Base-by-base conservation (phyloP, 2,113 vertebrate genomes). In the Poecilia latipinna region DNA sequence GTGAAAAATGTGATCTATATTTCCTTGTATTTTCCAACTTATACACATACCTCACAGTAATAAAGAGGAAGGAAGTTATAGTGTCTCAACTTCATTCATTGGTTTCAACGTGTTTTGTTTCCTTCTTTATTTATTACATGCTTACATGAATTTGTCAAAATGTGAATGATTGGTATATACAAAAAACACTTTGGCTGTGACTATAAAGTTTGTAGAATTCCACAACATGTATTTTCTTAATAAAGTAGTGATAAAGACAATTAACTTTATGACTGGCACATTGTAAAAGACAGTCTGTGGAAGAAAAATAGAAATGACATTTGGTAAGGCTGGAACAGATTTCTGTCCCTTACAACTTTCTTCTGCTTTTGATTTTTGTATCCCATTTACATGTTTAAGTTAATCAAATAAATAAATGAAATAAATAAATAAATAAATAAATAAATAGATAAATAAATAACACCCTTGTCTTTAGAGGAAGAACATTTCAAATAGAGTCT, bases 151-250 rank as follows among this genome's bases (percentile, higher is more conserved):
- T 1, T 48, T 48, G 13, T 5, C 1, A 54, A 28, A 54, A 69
- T 62, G 48, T 61, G 24, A 42, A 57, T 19, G 12, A 6, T 44
- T 63, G 42, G 33, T 42, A 44, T 12, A 73, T 15, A 3, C 62
- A 68, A 31, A 62, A 72, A 72, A 61, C 26, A 37, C 65, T 72
- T 39, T 75, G 44, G 62, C 74, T 72, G 64, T 80, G 62, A 29
- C 15, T n/a, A 67, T 39, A 32, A 65, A 12, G 39, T n/a, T 64
- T 81, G 65, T n/a, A 68, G 24, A 10, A 7, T 72, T 68, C 65
- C 65, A 65, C 1, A 62, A 51, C 17, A 13, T 24, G 7, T 61
- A 12, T 60, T 75, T 81, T 72, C 39, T 10, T 33, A 33, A 24
- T 39, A 37, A 35, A 42, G 12, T 64, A 44, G 24, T 5, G 4